Percentiles rank a stretch among this genome's conserved stretches.
Conservation (phyloP, 1,140 invertebrate genomes). For the Drosophila pectinifera region DNA sequence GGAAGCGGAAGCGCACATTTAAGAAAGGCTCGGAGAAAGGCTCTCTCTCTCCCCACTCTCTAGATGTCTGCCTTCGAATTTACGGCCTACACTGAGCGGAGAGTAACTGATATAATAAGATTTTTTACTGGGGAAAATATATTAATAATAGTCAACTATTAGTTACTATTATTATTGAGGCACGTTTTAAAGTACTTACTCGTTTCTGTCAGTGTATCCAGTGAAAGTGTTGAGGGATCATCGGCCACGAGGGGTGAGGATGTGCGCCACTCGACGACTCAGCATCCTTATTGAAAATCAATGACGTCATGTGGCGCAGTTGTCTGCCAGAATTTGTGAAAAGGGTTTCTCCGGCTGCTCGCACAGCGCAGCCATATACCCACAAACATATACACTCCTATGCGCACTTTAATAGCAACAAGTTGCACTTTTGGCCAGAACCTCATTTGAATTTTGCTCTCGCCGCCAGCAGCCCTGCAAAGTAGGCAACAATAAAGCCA, state of each 20-base stretch:
- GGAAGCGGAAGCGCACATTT: slow-evolving; percentile 69
- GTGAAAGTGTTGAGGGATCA: slow-evolving; percentile 53
- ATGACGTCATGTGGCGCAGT: slow-evolving; percentile 55
- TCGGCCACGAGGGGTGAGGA: background rate
- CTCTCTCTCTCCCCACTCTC: background rate
- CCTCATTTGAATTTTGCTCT: slow-evolving; percentile 5
- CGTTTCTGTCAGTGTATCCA: background rate
- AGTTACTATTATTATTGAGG: no score
- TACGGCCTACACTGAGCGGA: slow-evolving; percentile 18
- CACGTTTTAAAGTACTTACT: no score
- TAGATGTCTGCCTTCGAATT: slow-evolving; percentile 1
- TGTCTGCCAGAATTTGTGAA: slow-evolving; percentile 34
- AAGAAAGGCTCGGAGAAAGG: slow-evolving; percentile 70
- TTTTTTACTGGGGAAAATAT: no score
- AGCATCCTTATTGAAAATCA: slow-evolving; percentile 52
- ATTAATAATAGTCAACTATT: no score
- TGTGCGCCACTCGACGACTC: slow-evolving; percentile 6
- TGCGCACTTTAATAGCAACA: slow-evolving; percentile 7
- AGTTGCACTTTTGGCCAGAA: slow-evolving; percentile 9
- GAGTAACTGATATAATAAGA: no score
- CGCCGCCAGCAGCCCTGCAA: background rate
- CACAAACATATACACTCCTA: background rate
- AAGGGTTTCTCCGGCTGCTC: background rate
- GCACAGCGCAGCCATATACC: background rate
- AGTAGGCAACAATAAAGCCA: slow-evolving; percentile 59